Evolutionary conservation across 2,113 vertebrate genomes (phyloP).

Genomic region (Gadus chalcogrammus): DNA sequence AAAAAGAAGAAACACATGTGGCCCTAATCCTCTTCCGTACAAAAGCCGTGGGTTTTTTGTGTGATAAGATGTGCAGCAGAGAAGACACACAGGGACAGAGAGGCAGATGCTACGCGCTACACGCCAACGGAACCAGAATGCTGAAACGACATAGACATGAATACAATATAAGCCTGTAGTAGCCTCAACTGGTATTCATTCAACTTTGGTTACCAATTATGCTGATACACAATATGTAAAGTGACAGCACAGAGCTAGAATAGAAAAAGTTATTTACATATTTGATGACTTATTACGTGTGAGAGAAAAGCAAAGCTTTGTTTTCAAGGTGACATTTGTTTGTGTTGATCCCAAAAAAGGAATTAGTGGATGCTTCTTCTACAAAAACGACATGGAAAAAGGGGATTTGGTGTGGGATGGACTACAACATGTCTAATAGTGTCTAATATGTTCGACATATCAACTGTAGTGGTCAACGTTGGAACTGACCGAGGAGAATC

Average conservation of each 20-base stretch:
- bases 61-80: conserved; percentile 10
- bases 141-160: conserved; percentile 21
- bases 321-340: conserved; percentile 8
- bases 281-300: conserved; percentile 46
- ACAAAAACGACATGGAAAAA: not conserved
- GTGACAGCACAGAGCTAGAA: conserved; percentile 60
- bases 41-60: conserved; percentile 6
- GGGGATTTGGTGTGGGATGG: no score
- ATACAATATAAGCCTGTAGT: conserved; percentile 39
- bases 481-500: conserved; percentile 4
- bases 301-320: conserved; percentile 35
- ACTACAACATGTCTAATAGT: no score
- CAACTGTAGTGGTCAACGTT: not conserved
- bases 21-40: not conserved
- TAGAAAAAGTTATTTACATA: conserved; percentile 72
- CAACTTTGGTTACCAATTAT: conserved; percentile 78
- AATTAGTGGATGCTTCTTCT: conserved; percentile 12
- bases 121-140: conserved; percentile 23
- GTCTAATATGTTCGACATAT: no score
- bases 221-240: conserved; percentile 69
- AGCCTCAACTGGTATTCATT: conserved; percentile 58
- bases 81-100: conserved; percentile 17
- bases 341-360: conserved; percentile 25
- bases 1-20: no score
- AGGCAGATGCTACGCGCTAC: conserved; percentile 27